Evolutionary conservation across 1,140 invertebrate genomes (phyloP).

Genomic region (Oryzaephilus surinamensis): DNA sequence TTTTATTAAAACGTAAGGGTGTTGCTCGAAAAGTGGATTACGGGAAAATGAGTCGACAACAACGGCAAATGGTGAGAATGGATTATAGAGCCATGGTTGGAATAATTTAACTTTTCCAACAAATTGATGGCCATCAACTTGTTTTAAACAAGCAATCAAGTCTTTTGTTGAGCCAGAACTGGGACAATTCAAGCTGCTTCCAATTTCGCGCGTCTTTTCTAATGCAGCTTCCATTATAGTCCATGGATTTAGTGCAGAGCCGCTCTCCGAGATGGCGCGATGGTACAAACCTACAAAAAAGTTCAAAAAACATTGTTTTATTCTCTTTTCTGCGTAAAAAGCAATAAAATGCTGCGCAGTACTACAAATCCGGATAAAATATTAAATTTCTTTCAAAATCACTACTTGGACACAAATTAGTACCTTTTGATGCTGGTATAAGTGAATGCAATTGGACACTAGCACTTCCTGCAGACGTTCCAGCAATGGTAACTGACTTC

Average conservation of each 20-base stretch:
- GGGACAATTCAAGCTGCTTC: conserved; percentile 45
- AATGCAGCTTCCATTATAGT: conserved; percentile 40
- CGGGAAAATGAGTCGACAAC: conserved; percentile 29
- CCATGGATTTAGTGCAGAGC: conserved; percentile 63
- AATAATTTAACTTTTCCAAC: conserved; percentile 27
- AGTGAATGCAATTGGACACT: conserved; percentile 44
- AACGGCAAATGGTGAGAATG: conserved; percentile 33
- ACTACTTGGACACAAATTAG: background rate
- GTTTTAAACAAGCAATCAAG: conserved; percentile 46
- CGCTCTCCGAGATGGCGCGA: conserved; percentile 68
- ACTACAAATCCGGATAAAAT: background rate
- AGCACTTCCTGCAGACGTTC: conserved; percentile 42
- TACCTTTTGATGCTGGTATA: conserved; percentile 40
- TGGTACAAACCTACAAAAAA: conserved; percentile 48
- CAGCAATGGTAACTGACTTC: conserved; percentile 41
- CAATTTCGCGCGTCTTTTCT: conserved; percentile 44
- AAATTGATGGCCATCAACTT: conserved; percentile 37
- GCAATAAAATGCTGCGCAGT: background rate
- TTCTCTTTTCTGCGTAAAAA: background rate
- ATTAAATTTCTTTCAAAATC: conserved; percentile 43
- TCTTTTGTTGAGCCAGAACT: conserved; percentile 40
- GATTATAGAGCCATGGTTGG: conserved; percentile 35
- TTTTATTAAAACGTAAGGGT: conserved; percentile 41
- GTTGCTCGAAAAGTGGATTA: conserved; percentile 44
- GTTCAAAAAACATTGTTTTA: conserved; percentile 7